Evolutionary conservation across 2,888 invertebrate species (phyloP).

Genomic region (Aleiodes alternator): DNA sequence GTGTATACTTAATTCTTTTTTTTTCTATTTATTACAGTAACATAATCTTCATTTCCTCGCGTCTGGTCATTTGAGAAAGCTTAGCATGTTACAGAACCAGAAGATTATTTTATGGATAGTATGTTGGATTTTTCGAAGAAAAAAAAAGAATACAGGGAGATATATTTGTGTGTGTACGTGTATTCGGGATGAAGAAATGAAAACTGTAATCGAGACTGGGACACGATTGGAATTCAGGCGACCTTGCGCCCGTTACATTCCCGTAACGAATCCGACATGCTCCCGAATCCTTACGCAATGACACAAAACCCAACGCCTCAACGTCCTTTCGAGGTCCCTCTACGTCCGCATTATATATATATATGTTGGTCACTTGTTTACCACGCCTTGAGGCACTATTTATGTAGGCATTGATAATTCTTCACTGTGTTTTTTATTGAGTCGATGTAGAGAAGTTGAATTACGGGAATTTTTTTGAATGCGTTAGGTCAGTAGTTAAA

Average conservation of each 20-base stretch:
- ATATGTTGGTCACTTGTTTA: background rate
- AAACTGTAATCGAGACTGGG: slow-evolving; percentile 41
- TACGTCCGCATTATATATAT: background rate
- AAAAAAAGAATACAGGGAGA: slow-evolving; percentile 8
- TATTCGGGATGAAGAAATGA: slow-evolving; percentile 22
- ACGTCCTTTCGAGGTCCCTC: slow-evolving; percentile 46
- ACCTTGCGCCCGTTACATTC: slow-evolving; percentile 65
- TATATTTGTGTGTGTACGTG: slow-evolving; percentile 15
- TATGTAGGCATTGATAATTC: no score
- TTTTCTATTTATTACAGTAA: no score
- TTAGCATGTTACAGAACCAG: background rate
- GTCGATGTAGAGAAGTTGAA: no score
- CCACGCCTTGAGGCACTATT: slow-evolving; percentile 11
- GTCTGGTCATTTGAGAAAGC: background rate
- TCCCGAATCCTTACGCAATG: slow-evolving; percentile 47
- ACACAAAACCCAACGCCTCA: slow-evolving; percentile 19
- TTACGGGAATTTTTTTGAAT: no score
- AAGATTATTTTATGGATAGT: background rate
- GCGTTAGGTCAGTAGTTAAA: no score
- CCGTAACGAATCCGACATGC: slow-evolving; percentile 44
- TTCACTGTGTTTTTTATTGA: no score
- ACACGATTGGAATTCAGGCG: slow-evolving; percentile 55
- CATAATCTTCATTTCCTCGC: background rate
- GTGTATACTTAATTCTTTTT: background rate
- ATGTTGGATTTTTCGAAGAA: background rate